These are phyloP conservation scores for Eubucco bourcierii DNA, from an alignment of 2,113 vertebrate genomes.

Conservation along the genomic window DNA sequence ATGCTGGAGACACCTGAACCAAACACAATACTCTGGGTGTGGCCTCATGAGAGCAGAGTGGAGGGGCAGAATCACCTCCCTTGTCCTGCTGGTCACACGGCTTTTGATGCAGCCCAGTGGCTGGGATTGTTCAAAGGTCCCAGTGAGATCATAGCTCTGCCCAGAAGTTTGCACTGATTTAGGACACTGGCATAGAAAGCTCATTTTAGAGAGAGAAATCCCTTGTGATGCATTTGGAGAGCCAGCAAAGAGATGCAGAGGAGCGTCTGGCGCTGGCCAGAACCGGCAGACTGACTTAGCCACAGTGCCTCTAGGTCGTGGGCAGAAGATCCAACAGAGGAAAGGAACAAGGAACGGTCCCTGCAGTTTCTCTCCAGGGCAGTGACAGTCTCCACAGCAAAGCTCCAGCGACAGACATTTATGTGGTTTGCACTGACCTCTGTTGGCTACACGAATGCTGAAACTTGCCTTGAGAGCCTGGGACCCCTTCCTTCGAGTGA, in stretches of 20 bases:
- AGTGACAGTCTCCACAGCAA: not conserved
- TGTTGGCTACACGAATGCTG: not conserved
- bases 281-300: not conserved
- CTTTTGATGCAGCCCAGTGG: not conserved
- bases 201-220: not conserved
- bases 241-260: not conserved
- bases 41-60: no score
- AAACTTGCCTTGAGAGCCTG: not conserved
- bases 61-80: no score
- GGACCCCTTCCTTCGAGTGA: not conserved
- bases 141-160: not conserved
- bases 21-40: no score
- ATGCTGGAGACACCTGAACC: no score
- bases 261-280: not conserved
- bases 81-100: no score
- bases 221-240: not conserved
- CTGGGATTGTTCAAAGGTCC: not conserved
- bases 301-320: not conserved
- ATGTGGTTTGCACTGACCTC: slow-evolving; percentile 51
- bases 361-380: not conserved
- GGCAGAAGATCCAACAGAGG: not conserved
- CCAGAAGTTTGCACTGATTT: not conserved
- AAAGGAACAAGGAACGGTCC: not conserved
- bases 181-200: not conserved
- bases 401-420: not conserved